phyloP scores from a whole-genome alignment of 2,888 invertebrate genomes.

The Ferdinandea cuprea region DNA sequence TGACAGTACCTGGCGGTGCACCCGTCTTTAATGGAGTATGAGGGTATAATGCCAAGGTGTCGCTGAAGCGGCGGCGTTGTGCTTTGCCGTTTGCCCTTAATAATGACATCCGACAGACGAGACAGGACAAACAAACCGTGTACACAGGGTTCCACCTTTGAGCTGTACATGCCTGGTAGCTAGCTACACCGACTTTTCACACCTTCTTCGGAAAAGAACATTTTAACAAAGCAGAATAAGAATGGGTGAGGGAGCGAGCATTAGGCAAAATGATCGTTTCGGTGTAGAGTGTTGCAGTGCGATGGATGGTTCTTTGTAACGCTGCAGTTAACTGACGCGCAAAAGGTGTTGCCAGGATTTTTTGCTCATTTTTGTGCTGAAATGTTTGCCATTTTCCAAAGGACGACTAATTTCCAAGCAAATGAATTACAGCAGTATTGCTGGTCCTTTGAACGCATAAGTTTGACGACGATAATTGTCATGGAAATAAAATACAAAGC shows the following conservation, averaged over 20 bases:
- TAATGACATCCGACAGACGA: slow-evolving; percentile 68
- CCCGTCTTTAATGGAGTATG: background rate
- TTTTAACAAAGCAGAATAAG: background rate
- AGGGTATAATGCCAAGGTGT: slow-evolving; percentile 28
- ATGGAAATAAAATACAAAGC: background rate
- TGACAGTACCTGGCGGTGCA: background rate
- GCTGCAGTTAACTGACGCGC: slow-evolving; percentile 11
- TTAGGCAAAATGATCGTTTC: background rate
- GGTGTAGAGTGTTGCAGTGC: background rate
- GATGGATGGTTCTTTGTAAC: too few relatives aligned
- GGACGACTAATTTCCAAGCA: background rate
- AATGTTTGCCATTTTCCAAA: background rate
- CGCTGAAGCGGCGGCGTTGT: slow-evolving; percentile 23
- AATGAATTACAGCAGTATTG: background rate
- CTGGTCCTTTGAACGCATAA: background rate
- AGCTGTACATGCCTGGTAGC: slow-evolving; percentile 15
- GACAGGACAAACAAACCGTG: slow-evolving; percentile 51
- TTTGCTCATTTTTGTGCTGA: background rate
- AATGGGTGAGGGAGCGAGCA: too few relatives aligned
- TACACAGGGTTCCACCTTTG: slow-evolving; percentile 30
- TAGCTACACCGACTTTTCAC: slow-evolving; percentile 57
- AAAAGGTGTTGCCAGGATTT: slow-evolving; percentile 34
- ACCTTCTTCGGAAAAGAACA: slow-evolving; percentile 26
- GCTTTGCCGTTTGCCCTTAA: slow-evolving; percentile 46
- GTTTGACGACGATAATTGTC: background rate